Evolutionary conservation across 2,797 vertebrate species (phyloP).

Genomic region (Coreius guichenoti): DNA sequence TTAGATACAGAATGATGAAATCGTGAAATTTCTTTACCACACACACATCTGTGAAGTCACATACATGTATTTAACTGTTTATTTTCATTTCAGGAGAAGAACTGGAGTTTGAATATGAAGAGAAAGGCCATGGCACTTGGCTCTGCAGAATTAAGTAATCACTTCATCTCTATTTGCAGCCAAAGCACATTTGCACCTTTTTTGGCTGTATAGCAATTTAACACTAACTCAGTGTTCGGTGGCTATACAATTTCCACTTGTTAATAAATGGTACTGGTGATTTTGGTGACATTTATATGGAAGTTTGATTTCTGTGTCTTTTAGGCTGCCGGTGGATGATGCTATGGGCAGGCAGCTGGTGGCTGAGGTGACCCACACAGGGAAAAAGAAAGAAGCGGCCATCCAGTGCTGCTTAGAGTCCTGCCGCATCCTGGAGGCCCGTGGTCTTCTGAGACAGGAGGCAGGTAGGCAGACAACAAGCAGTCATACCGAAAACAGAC

Average conservation of each 20-base stretch:
- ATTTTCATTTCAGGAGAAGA: conserved; percentile 85
- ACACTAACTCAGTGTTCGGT: background rate
- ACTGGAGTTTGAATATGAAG: conserved; percentile 96
- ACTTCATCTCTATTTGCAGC: background rate
- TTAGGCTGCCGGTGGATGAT: conserved; percentile 92
- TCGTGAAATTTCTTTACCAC: background rate
- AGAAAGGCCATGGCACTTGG: conserved; percentile 91
- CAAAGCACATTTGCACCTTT: background rate
- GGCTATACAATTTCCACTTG: background rate
- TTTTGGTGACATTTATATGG: background rate
- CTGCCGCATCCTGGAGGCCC: conserved; percentile 92
- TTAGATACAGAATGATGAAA: background rate
- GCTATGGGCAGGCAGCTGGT: conserved; percentile 91
- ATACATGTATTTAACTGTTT: background rate
- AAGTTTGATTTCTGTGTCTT: background rate
- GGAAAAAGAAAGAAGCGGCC: conserved; percentile 95
- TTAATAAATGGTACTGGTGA: background rate
- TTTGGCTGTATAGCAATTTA: background rate
- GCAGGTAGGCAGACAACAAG: conserved; percentile 80
- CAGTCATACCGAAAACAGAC: background rate
- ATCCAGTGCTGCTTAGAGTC: conserved; percentile 92
- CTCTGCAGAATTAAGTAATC: conserved; percentile 94
- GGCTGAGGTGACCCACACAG: conserved; percentile 90
- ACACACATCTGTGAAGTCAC: background rate
- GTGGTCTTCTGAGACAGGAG: conserved; percentile 94